Conservation (phyloP, 2,113 vertebrate species). For the Apus apus region DNA sequence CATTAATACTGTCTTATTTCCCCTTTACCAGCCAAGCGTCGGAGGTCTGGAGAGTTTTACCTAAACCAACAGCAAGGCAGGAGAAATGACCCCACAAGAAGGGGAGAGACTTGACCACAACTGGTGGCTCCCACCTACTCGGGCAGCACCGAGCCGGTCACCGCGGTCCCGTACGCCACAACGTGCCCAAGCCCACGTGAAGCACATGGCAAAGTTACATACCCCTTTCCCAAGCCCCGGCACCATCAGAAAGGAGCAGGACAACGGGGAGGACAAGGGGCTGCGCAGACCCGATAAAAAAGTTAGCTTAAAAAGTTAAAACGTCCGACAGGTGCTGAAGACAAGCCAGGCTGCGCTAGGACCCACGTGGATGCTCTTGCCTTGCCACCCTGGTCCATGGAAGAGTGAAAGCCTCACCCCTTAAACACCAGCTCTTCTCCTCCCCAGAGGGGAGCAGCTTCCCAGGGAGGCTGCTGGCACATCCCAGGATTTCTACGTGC, state of each 20-base stretch:
- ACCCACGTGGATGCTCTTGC: not conserved
- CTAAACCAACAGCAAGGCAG: not conserved
- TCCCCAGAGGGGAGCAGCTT: not conserved
- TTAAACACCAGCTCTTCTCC: slow-evolving; percentile 1
- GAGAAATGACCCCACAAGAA: not conserved
- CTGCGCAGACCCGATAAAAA: not conserved
- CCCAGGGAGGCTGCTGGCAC: not conserved
- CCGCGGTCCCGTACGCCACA: rapidly evolving
- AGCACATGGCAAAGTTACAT: not conserved
- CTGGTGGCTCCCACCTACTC: not conserved
- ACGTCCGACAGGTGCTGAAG: not conserved
- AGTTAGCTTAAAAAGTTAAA: slow-evolving; percentile 29
- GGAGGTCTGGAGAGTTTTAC: not conserved
- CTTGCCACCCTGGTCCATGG: not conserved
- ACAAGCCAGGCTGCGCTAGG: not conserved
- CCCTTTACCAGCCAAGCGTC: not conserved
- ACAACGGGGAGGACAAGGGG: not conserved
- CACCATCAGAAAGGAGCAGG: not conserved
- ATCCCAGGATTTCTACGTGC: not conserved
- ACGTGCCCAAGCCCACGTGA: not conserved
- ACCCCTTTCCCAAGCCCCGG: not conserved
- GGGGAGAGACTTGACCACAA: not conserved
- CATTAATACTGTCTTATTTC: slow-evolving; percentile 21
- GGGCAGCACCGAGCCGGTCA: rapidly evolving
- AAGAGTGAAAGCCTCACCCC: slow-evolving; percentile 16